Base-by-base conservation (phyloP, 1,140 invertebrate species). In the Oryctes rhinoceros region DNA sequence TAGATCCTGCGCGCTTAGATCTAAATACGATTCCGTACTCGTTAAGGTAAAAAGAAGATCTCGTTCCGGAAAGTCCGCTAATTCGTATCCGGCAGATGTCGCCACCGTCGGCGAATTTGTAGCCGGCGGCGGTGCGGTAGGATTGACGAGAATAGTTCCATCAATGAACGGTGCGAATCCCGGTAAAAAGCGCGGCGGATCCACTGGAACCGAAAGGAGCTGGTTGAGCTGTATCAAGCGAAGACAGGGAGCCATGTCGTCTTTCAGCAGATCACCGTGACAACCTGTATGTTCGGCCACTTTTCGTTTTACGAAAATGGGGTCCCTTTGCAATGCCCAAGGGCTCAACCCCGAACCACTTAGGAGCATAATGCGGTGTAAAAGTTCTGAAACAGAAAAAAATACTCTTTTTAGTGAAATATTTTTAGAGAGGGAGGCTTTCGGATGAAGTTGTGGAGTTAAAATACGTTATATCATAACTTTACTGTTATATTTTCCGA, bases 271-370 rank as follows among this genome's bases (percentile, higher is more conserved):
- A 85, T 96, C 94, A 3, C 93, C 94, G 84, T 94, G 92, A 86
- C 95, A 96, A 9, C 91, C 91, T 1, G 94, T 94, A 83, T 94
- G 92, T 83, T 95, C 92, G 13, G 94, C 94, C 18, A 96, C 94
- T 85, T 92, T 92, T 84, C 93, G 91, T 88, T 95, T 96, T 82
- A 95, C 92, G 77, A 90, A 91, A 20, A 96, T 88, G 13, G 97
- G 95, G 86, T 98, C 95, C 81, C 94, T 91, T 87, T 97, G 96
- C 81, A 98, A 90, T 65, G 97, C 97, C 97, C 96, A 99, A 15
- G 96, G 96, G 85, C 95, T 96, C 80, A 99, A 89, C 13, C 96
- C 96, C n/a, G 97, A 98, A 13, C 98, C 98, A 84, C 96, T 97
- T 86, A 98, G 92, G 76, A 99, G 90, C 83, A 99, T 94, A 30